Evolutionary conservation across 2,113 vertebrate genomes (phyloP), one percentile per base, ranked within the genome.

Genomic region (Sinocyclocheilus anophthalmus): DNA sequence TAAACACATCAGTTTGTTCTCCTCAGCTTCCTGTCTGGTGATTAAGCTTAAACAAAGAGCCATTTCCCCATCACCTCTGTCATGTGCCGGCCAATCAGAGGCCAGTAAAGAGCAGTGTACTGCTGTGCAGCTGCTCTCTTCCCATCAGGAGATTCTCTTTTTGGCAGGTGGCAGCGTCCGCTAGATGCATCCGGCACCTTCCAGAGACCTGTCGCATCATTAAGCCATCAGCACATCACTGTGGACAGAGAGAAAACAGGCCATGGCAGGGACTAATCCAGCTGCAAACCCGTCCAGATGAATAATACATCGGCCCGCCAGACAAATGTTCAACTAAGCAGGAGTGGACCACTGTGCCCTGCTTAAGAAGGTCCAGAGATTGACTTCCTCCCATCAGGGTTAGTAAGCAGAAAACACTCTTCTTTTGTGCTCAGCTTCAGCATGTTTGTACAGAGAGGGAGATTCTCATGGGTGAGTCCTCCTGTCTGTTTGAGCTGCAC

Each of bases 271-370:
- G 48, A 76, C 76, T 91, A 88, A 90, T 89, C 87, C 90, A 81
- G 57, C 80, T 83, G 85, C 88, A 89, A 88, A 90, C 88, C 89
- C 88, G 89, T 89, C 89, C 67, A 69, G 80, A 89, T 92, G 89
- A 91, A 91, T 90, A 90, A 91, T 88, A 90, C 91, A 90, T 90
- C 53, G 26, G 70, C 70, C 88, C 84, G 84, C 86, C 88, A 89
- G 89, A 91, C 88, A 84, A 89, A 84, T 85, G 89, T 89, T 91
- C 88, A 89, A 78, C 85, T 89, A 88, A 87, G 86, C 84, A 86
- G 77, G 55, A 81, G 80, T 76, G 81, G 83, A 84, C 88, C 67
- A 87, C 69, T 57, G 84, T 22, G 57, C 70, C 24, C 86, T 72
- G 76, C 85, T 72, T 37, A 50, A 81, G 67, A 85, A 48, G 33